Evolutionary conservation across 2,888 invertebrate genomes (phyloP).

Genomic region (Eledona agricola): DNA sequence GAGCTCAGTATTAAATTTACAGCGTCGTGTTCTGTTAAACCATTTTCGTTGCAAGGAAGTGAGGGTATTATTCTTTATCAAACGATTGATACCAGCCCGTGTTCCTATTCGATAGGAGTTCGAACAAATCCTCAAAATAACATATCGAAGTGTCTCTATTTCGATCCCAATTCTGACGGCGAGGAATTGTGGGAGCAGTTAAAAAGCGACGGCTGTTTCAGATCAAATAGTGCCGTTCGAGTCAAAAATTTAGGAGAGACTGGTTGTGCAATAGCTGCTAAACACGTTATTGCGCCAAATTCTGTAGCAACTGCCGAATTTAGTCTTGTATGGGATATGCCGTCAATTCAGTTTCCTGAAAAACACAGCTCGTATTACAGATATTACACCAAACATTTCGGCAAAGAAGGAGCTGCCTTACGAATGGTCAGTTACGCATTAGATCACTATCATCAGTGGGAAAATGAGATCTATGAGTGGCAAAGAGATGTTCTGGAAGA

Average conservation of each 20-base stretch:
- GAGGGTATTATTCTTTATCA: slow-evolving; percentile 76
- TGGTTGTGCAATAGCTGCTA: slow-evolving; percentile 73
- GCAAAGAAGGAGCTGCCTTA: slow-evolving; percentile 74
- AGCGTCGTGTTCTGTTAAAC: slow-evolving; percentile 69
- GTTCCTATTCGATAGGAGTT: slow-evolving; percentile 72
- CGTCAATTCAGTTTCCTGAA: slow-evolving; percentile 79
- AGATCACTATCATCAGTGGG: slow-evolving; percentile 80
- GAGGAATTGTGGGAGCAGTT: slow-evolving; percentile 80
- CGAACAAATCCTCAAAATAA: slow-evolving; percentile 65
- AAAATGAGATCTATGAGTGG: slow-evolving; percentile 84
- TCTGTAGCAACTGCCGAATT: slow-evolving; percentile 72
- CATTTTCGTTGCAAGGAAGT: slow-evolving; percentile 62
- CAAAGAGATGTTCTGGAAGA: slow-evolving; percentile 83
- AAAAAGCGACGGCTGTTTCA: slow-evolving; percentile 74
- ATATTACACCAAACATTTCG: slow-evolving; percentile 87
- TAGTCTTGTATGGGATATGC: slow-evolving; percentile 92
- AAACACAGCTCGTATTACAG: slow-evolving; percentile 74
- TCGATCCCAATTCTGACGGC: slow-evolving; percentile 76
- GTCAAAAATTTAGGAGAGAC: slow-evolving; percentile 58
- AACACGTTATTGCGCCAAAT: slow-evolving; percentile 67
- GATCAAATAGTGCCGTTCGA: too few relatives aligned
- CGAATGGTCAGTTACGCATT: slow-evolving; percentile 83
- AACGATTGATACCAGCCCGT: slow-evolving; percentile 71
- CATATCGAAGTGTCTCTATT: slow-evolving; percentile 69
- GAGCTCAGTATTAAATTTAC: slow-evolving; percentile 37